Conservation (phyloP, 2,797 vertebrate species). For the Ficedula albicollis region DNA sequence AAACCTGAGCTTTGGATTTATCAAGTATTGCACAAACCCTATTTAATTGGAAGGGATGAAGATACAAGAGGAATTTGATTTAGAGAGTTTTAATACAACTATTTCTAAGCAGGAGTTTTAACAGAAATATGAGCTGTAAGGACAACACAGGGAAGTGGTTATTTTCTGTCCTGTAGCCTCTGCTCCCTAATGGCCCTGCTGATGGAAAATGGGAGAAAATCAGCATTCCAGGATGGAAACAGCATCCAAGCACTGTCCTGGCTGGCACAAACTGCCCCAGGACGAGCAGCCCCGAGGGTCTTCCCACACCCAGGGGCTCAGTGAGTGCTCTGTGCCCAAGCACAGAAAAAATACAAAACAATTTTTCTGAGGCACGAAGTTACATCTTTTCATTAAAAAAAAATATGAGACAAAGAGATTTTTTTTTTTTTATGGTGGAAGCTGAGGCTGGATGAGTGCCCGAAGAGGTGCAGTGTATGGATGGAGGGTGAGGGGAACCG, state of each 20-base stretch:
- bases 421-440: neutral
- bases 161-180: neutral
- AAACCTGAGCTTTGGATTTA: neutral
- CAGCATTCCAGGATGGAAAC: neutral
- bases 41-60: neutral
- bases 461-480: neutral
- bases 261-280: rapidly evolving
- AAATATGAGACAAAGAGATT: rapidly evolving
- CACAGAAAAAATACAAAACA: rapidly evolving
- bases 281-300: neutral
- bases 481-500: neutral
- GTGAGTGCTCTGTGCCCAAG: rapidly evolving
- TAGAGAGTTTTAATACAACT: neutral
- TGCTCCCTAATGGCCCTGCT: neutral
- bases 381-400: too few species aligned
- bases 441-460: neutral
- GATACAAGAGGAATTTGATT: rapidly evolving
- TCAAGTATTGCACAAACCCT: neutral
- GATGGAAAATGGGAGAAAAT: neutral
- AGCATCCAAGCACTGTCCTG: neutral
- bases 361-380: neutral
- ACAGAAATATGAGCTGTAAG: neutral
- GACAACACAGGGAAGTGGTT: rapidly evolving
- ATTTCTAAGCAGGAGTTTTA: neutral
- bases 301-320: neutral